A percentile compares a stretch with the other conserved stretches of the same genome.
Conservation (phyloP, 2,888 invertebrate genomes). For the Bembecia ichneumoniformis region DNA sequence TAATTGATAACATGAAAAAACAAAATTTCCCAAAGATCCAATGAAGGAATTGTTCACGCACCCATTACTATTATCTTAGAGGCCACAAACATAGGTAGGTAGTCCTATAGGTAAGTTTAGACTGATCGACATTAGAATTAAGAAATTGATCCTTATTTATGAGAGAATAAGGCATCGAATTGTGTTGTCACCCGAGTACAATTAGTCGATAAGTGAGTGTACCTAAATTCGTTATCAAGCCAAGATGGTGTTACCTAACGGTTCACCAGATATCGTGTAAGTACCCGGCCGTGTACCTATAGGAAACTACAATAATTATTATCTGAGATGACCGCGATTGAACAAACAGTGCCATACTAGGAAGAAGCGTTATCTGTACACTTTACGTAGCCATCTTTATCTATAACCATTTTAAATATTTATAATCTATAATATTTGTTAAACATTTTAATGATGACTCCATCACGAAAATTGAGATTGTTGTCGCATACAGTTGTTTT, state of each 20-base stretch:
- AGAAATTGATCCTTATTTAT: no score
- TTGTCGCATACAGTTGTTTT: no score
- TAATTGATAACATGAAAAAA: constrained; percentile 10
- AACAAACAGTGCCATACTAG: constrained; percentile 29
- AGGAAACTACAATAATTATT: constrained; percentile 36
- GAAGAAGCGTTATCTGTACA: constrained; percentile 27
- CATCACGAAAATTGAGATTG: no score
- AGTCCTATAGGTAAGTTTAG: no score
- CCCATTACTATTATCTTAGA: background rate
- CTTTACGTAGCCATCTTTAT: background rate
- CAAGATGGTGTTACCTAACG: constrained; percentile 14
- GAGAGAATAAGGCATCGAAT: no score
- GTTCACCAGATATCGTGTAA: constrained; percentile 4
- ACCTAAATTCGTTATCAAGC: constrained; percentile 11
- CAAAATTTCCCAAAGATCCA: constrained; percentile 1
- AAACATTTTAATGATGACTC: no score
- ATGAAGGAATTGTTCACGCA: background rate
- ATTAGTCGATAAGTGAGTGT: background rate
- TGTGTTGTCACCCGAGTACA: no score
- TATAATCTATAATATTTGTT: no score
- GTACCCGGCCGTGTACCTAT: constrained; percentile 12
- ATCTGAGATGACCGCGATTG: constrained; percentile 35
- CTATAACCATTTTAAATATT: background rate
- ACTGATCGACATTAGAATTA: no score
- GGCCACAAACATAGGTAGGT: no score